A percentile compares a stretch with the other conserved stretches of the same genome.
Evolutionary conservation across 2,888 invertebrate genomes (phyloP).

Genomic region (Trileptium ribeirensis): DNA sequence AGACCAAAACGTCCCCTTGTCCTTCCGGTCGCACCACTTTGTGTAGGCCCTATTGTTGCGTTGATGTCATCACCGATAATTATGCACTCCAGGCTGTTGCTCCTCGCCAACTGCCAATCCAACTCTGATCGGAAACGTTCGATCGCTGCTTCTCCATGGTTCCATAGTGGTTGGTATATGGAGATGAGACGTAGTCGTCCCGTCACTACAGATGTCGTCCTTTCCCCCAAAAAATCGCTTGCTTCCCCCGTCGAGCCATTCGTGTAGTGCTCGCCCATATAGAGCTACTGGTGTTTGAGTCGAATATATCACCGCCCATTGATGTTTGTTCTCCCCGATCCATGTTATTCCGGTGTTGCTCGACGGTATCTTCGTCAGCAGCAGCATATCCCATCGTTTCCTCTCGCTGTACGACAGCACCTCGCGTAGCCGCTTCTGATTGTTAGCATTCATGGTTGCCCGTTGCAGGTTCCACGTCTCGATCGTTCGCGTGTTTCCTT

Average conservation of each 20-base stretch:
- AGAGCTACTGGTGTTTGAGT: background rate
- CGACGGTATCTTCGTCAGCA: background rate
- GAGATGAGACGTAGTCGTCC: background rate
- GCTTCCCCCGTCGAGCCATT: background rate
- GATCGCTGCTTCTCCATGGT: background rate
- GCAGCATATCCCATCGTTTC: background rate
- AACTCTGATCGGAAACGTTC: background rate
- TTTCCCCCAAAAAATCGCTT: background rate
- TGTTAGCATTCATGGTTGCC: background rate
- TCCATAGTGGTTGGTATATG: constrained; percentile 1
- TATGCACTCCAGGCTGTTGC: background rate
- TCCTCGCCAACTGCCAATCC: background rate
- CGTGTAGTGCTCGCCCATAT: background rate
- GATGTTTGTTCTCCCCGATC: constrained; percentile 2
- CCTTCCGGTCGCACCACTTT: background rate
- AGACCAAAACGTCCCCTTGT: background rate
- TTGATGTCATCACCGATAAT: background rate
- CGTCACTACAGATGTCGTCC: background rate
- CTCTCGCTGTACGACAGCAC: background rate
- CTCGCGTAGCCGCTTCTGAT: background rate
- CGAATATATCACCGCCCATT: background rate
- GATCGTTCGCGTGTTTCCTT: background rate
- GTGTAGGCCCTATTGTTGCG: background rate
- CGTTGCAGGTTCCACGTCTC: background rate
- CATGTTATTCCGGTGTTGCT: background rate